Evolutionary conservation across 2,113 vertebrate species (phyloP).

Genomic region (Chunga burmeisteri): DNA sequence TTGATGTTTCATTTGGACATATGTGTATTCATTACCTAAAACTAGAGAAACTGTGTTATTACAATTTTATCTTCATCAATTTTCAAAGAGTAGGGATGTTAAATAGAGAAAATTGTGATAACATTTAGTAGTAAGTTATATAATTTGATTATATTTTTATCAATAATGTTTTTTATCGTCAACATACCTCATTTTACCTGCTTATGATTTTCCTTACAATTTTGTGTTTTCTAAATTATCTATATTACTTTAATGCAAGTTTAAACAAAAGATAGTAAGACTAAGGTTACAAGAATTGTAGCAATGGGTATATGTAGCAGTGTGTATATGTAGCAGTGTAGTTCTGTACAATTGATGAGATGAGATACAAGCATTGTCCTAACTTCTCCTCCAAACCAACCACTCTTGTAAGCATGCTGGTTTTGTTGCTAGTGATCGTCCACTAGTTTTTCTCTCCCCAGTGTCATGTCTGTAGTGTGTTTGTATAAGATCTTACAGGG

Average conservation of each 20-base stretch:
- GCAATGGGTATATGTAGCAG: neutral
- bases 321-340: fast-evolving
- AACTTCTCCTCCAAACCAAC: neutral
- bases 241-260: neutral
- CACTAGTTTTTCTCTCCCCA: neutral
- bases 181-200: neutral
- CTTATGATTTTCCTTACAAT: neutral
- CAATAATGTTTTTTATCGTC: neutral
- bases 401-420: neutral
- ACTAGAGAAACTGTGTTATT: neutral
- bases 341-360: neutral
- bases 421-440: neutral
- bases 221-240: neutral
- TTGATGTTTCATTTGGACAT: neutral
- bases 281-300: neutral
- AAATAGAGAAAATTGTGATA: neutral
- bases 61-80: neutral
- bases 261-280: neutral
- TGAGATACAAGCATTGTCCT: neutral
- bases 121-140: neutral
- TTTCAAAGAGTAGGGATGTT: neutral
- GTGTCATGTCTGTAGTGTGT: neutral
- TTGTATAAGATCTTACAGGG: neutral
- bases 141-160: neutral
- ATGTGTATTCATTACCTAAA: neutral